Percentiles rank a stretch among this genome's conserved stretches.
Evolutionary conservation across 2,888 invertebrate genomes (phyloP).

Genomic region (Coelogynopora nodosa): DNA sequence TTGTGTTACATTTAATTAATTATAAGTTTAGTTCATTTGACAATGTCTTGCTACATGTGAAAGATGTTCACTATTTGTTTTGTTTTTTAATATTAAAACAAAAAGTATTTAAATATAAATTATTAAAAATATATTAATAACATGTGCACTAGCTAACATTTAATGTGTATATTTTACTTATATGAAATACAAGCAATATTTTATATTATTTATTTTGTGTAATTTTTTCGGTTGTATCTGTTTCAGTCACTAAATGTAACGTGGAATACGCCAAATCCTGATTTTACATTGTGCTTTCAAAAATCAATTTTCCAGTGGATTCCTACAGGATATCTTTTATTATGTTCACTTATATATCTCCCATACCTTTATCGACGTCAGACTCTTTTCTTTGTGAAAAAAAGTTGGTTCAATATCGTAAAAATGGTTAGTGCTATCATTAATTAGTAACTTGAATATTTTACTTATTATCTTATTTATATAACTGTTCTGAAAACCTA

Average conservation of each 20-base stretch:
- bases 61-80: no score
- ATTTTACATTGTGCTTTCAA: slow-evolving; percentile 81
- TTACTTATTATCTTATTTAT: neutral
- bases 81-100: no score
- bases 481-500: no score
- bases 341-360: slow-evolving; percentile 24
- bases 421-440: slow-evolving; percentile 42
- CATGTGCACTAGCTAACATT: neutral
- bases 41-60: no score
- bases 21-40: no score
- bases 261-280: slow-evolving; percentile 73
- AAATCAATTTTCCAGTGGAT: slow-evolving; percentile 80
- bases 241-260: slow-evolving; percentile 73
- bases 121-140: neutral
- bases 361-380: neutral
- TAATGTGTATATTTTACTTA: no score
- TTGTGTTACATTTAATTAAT: no score
- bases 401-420: slow-evolving; percentile 30
- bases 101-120: neutral
- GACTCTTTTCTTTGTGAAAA: neutral
- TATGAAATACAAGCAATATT: neutral
- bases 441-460: no score
- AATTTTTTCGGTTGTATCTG: neutral
- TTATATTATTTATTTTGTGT: no score
- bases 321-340: slow-evolving; percentile 68